Evolutionary conservation across 2,797 vertebrate genomes (phyloP).

Genomic region (Chrysolophus pictus): DNA sequence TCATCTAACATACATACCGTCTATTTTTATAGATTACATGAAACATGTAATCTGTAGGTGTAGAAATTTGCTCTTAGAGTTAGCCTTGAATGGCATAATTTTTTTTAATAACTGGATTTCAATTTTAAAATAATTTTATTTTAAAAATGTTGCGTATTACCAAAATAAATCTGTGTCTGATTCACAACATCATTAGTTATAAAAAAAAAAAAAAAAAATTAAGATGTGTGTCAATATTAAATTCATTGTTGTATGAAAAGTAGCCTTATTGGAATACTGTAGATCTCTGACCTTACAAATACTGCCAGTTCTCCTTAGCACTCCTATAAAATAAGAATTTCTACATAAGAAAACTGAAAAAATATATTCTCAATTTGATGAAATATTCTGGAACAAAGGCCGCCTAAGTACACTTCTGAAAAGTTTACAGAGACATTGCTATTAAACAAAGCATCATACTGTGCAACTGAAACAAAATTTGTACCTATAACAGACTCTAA

Average conservation of each 20-base stretch:
- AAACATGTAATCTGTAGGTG: conserved; percentile 18
- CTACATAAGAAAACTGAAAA: conserved; percentile 40
- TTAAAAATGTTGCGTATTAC: conserved; percentile 19
- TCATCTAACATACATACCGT: neutral
- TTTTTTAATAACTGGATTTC: conserved; percentile 26
- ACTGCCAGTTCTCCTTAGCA: conserved; percentile 60
- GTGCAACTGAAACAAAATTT: neutral
- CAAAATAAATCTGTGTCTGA: conserved; percentile 28
- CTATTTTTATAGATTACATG: conserved; percentile 16
- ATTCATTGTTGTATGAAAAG: conserved; percentile 63
- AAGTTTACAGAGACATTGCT: neutral
- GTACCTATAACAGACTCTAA: neutral
- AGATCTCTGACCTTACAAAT: conserved; percentile 59
- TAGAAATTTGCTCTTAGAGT: neutral
- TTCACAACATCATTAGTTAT: conserved; percentile 34
- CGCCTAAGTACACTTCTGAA: conserved; percentile 53
- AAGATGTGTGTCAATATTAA: conserved; percentile 26
- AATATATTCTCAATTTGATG: conserved; percentile 65
- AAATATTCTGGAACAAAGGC: conserved; percentile 47
- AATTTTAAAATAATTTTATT: conserved; percentile 38
- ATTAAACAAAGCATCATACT: neutral
- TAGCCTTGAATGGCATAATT: neutral
- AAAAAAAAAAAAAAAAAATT: conserved; percentile 1
- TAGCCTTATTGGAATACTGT: neutral
- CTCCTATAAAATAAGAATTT: conserved; percentile 4